phyloP scores from a whole-genome alignment of 2,888 invertebrate species.

The Sesia bembeciformis region DNA sequence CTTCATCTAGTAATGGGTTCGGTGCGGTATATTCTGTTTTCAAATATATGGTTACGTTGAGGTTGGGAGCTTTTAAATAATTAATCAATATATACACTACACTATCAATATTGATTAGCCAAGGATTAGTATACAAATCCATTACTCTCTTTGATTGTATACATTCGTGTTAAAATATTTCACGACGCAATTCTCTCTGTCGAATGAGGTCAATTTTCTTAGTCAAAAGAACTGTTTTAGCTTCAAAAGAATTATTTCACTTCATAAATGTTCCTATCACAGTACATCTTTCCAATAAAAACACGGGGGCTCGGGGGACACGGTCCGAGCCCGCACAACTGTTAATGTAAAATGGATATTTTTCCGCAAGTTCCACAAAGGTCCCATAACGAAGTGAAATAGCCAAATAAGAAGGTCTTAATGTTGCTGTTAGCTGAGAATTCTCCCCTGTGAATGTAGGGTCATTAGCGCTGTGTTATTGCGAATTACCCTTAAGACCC shows the following conservation, averaged over 20 bases:
- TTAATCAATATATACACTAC: too few species aligned
- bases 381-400: constrained; percentile 63
- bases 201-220: too few species aligned
- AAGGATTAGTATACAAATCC: too few species aligned
- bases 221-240: too few species aligned
- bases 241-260: too few species aligned
- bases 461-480: constrained; percentile 69
- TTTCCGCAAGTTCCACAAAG: constrained; percentile 48
- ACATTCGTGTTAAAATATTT: too few species aligned
- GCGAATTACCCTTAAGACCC: constrained; percentile 54
- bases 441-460: constrained; percentile 62
- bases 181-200: too few species aligned
- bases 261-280: not conserved
- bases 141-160: too few species aligned
- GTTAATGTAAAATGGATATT: constrained; percentile 35
- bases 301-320: not conserved
- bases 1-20: constrained; percentile 35
- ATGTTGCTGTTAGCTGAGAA: constrained; percentile 66
- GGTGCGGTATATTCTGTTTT: constrained; percentile 20
- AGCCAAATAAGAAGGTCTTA: constrained; percentile 69
- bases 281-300: not conserved
- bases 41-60: not conserved
- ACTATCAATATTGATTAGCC: too few species aligned
- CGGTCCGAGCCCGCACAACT: constrained; percentile 8
- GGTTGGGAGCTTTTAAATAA: too few species aligned